A percentile compares a stretch with the other conserved stretches of the same genome.
These are phyloP conservation scores for Atta cephalotes DNA, from an alignment of 1,140 invertebrate species.

Conservation along the genomic window DNA sequence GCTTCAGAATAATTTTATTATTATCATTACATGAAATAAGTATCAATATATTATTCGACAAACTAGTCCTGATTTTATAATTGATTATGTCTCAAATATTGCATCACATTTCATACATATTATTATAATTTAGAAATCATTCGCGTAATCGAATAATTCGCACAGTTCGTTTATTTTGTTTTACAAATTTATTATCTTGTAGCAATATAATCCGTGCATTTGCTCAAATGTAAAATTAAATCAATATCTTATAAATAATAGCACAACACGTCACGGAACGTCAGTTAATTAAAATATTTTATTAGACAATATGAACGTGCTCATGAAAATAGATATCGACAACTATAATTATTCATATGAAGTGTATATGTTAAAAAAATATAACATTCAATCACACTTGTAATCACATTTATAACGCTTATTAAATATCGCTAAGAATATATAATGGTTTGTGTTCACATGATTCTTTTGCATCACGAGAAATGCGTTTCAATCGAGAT, in stretches of 20 bases:
- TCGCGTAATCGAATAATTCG: neutral
- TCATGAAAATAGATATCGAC: neutral
- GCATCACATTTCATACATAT: neutral
- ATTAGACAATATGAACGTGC: neutral
- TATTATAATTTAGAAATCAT: neutral
- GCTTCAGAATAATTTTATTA: neutral
- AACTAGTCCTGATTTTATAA: conserved; percentile 11
- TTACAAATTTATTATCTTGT: neutral
- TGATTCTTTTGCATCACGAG: conserved; percentile 2
- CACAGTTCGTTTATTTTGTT: neutral
- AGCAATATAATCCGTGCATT: neutral
- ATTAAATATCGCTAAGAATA: conserved; percentile 22
- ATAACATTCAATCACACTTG: neutral
- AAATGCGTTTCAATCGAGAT: conserved; percentile 17
- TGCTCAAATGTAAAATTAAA: conserved; percentile 11
- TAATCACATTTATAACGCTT: neutral
- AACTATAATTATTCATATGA: neutral
- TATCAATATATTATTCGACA: neutral
- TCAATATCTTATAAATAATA: conserved; percentile 42
- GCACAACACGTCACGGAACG: neutral
- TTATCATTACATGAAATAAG: neutral
- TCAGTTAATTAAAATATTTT: conserved; percentile 10
- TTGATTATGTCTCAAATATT: neutral
- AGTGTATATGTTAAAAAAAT: neutral
- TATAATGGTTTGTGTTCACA: conserved; percentile 1